Conservation (phyloP, 1,140 invertebrate species). For the Bombus breviceps region DNA sequence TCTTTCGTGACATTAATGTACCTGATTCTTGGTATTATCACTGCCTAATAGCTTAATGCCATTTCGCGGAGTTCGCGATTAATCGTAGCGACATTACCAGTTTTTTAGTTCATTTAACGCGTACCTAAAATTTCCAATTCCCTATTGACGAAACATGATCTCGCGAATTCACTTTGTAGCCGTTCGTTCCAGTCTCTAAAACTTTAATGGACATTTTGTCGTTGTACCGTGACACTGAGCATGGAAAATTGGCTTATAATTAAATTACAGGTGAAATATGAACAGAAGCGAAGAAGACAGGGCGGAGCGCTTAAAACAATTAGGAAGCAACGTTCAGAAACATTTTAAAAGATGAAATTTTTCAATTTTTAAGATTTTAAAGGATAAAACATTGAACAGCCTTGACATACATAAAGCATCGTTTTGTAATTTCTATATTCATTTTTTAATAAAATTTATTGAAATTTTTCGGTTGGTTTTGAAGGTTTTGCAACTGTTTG, state of each 20-base stretch:
- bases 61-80: neutral
- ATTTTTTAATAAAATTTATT: too few relatives aligned
- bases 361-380: too few relatives aligned
- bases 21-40: slow-evolving; percentile 15
- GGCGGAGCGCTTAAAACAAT: neutral
- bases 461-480: too few relatives aligned
- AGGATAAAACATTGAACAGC: too few relatives aligned
- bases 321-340: neutral
- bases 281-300: neutral
- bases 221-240: too few relatives aligned
- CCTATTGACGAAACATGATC: neutral
- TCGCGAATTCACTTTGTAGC: too few relatives aligned
- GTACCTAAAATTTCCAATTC: neutral
- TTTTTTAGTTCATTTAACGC: neutral
- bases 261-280: neutral
- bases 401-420: too few relatives aligned
- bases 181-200: neutral
- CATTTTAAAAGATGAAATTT: neutral
- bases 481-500: too few relatives aligned
- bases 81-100: neutral
- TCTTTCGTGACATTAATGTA: slow-evolving; percentile 49
- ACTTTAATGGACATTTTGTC: neutral
- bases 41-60: slow-evolving; percentile 18
- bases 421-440: too few relatives aligned
- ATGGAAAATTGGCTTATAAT: neutral